These are phyloP conservation scores for Lagria hirta DNA, from an alignment of 2,888 invertebrate species.

Conservation along the genomic window DNA sequence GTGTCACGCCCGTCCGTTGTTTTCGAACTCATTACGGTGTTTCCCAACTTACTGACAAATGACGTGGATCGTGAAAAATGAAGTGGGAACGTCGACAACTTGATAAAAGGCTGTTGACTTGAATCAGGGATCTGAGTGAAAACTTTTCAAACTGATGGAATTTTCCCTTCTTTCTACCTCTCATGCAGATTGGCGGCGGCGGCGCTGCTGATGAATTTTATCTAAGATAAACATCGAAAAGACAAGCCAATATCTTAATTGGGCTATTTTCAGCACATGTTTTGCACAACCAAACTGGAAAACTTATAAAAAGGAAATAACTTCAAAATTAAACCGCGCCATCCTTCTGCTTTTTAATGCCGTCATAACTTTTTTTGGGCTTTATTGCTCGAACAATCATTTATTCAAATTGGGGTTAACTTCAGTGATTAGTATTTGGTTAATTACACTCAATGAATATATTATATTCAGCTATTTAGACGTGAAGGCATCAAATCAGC, in stretches of 20 bases:
- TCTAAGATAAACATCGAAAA: constrained; percentile 10
- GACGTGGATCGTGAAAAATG: constrained; percentile 55
- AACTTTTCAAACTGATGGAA: constrained; percentile 13
- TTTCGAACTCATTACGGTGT: constrained; percentile 55
- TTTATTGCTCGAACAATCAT: constrained; percentile 5
- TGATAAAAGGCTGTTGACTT: constrained; percentile 54
- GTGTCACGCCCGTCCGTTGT: constrained; percentile 53
- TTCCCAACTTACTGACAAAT: constrained; percentile 55
- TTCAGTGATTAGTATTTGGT: constrained; percentile 2
- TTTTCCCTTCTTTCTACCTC: constrained; percentile 2
- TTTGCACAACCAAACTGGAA: constrained; percentile 13
- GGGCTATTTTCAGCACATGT: constrained; percentile 19
- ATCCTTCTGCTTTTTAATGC: constrained; percentile 3
- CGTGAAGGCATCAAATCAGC: no score
- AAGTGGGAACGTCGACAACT: constrained; percentile 53
- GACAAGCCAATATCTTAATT: constrained; percentile 21
- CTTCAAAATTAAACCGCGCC: constrained; percentile 19
- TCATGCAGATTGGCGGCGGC: constrained; percentile 9
- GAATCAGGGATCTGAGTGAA: constrained; percentile 47
- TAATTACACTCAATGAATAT: constrained; percentile 9
- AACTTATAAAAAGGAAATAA: constrained; percentile 19
- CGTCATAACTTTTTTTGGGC: not conserved
- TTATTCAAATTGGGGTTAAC: constrained; percentile 1
- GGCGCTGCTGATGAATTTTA: constrained; percentile 3
- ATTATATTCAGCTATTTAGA: no score